These are phyloP conservation scores for Carcharodon carcharias DNA, from an alignment of 2,797 vertebrate species.

Conservation along the genomic window DNA sequence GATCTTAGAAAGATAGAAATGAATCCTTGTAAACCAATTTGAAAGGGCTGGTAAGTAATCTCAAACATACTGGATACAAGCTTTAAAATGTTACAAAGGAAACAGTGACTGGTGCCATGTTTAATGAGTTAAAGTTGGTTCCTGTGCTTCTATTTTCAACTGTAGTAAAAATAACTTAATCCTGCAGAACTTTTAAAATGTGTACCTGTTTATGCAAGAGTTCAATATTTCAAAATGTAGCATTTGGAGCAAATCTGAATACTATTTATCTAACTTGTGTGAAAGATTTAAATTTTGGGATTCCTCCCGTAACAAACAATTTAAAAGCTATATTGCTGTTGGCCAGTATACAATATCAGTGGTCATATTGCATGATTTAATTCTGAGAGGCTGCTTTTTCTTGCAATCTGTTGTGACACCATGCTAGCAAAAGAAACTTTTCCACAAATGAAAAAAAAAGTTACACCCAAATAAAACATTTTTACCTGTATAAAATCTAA, in stretches of 20 bases:
- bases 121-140: neutral
- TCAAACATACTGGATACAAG: neutral
- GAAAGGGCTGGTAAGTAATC: neutral
- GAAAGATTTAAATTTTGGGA: neutral
- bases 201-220: neutral
- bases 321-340: neutral
- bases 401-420: neutral
- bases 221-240: neutral
- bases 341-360: neutral
- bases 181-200: neutral
- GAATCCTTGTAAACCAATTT: neutral
- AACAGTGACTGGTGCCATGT: neutral
- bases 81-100: neutral
- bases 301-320: neutral
- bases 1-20: neutral
- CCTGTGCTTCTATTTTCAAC: neutral
- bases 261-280: neutral
- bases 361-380: neutral
- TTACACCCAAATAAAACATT: neutral
- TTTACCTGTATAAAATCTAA: neutral
- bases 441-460: neutral
- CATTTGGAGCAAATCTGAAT: neutral
- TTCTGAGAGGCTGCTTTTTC: neutral
- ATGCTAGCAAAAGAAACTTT: neutral
- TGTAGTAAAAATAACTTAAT: neutral